Base-by-base conservation (phyloP, 2,113 vertebrate genomes). In the Ranitomeya imitator region DNA sequence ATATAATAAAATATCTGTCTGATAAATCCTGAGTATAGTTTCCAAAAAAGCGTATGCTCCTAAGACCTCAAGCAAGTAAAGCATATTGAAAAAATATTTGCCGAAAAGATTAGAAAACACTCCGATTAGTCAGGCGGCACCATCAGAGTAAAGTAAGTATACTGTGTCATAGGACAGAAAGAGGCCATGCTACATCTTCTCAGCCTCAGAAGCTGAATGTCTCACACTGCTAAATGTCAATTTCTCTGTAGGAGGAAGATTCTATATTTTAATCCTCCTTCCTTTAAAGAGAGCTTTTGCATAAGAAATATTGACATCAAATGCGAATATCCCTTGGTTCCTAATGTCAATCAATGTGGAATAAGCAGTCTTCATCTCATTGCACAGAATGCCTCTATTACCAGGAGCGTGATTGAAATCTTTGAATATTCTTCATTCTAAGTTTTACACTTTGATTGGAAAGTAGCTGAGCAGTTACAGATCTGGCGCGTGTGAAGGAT, bases 291-390 rank as follows among this genome's bases (percentile, higher is more conserved):
- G 31, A 54, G 37, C 45, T 51, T 31, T 77, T 79, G 57, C 59
- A 45, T 59, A 57, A 74, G 83, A 85, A 55, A 71, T 73, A 55
- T 73, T 85, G 67, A 85, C 54, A 59, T 63, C 7, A 76, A 37
- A 78, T 65, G 19, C 60, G 79, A 67, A 79, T 65, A 79, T 76
- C 74, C 37, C 12, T 31, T 63, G 55, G 52, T 61, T 78, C 18
- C 59, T 65, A 76, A 63, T 65, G 76, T 79, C 60, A 86, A 86
- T 86, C 85, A 86, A 79, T 67, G n/a, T 19, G 55, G 60, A 86
- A 86, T 63, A 67, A 57, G 57, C 67, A 57, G 52, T 55, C 45
- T 85, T 57, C 67, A 73, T 85, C 23, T 55, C 67, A 59, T 71
- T 85, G 23, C 83, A 55, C 65, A 57, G n/a, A 23, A 59, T 55